A percentile compares a stretch with the other conserved stretches of the same genome.
Conservation (phyloP, 2,797 vertebrate species). For the Phalloptychus januarius region DNA sequence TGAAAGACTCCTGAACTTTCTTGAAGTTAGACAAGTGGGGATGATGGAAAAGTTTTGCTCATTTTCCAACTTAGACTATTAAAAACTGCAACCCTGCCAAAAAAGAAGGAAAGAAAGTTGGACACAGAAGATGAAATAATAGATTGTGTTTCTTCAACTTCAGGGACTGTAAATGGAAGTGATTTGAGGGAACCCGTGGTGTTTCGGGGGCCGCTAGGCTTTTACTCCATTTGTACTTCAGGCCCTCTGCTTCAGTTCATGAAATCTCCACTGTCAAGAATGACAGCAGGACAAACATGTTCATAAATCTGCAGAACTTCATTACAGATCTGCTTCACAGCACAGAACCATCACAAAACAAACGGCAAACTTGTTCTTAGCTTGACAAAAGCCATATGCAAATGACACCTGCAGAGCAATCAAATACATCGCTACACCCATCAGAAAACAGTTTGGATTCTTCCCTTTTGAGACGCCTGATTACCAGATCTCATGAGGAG, state of each 20-base stretch:
- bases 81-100: not conserved
- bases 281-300: conserved; percentile 4
- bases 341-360: conserved; percentile 2
- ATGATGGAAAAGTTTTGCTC: not conserved
- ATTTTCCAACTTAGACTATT: not conserved
- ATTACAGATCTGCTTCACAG: conserved; percentile 4
- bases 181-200: not conserved
- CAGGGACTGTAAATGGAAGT: not conserved
- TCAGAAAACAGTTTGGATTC: not conserved
- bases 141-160: not conserved
- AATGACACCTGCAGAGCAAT: conserved; percentile 1
- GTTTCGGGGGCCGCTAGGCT: not conserved
- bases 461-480: not conserved
- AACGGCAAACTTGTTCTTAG: not conserved
- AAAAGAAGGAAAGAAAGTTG: conserved; percentile 1
- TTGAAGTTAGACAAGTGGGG: not conserved
- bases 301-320: conserved; percentile 10
- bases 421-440: not conserved
- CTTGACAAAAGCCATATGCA: not conserved
- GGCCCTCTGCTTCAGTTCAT: not conserved
- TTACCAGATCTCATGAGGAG: not conserved
- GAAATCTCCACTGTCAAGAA: not conserved
- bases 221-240: conserved; percentile 1
- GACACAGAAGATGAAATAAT: conserved; percentile 1
- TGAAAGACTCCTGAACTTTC: not conserved